Evolutionary conservation across 2,888 invertebrate species (phyloP), one percentile per base, ranked within the genome.

Genomic region (Drosophila prostipennis): DNA sequence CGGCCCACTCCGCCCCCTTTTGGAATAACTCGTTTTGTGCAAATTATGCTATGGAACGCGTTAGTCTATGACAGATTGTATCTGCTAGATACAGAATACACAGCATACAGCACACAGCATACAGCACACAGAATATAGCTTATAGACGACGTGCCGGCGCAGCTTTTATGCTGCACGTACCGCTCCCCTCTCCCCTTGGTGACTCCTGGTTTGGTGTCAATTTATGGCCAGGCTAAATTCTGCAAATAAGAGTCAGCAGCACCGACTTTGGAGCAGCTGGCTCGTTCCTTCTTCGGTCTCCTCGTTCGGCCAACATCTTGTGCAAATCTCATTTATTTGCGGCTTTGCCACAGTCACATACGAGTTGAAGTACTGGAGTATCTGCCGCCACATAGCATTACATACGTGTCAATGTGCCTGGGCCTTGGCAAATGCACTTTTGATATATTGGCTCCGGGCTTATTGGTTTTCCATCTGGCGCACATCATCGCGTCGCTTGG

Each of bases 341-440:
- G 79, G 84, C 74, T 81, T 73, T 61, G 45, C 32, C 49, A 49
- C 34, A 48, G 16, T 48, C 46, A 32, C 46, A 46, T 14, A 32
- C 51, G 58, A 23, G 40, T 54, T 19, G 40, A 3, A 39, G 16
- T 32, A 40, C 45, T 49, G 45, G 42, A 51, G 43, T 65, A 34
- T 36, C 36, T 34, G 51, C 19, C 46, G 46, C 53, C 67, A 54
- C 67, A 55, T 37, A 67, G 54, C 68, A 46, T 40, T 11, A 14
- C 58, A 39, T 37, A 60, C 72, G 69, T 76, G 86, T 73, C 82
- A 73, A 71, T 74, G 68, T 79, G 88, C 67, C 69, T 42, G 52
- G 72, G 59, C 69, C 73, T 43, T 52, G 74, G 59, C 76, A 80
- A 83, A 84, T 87, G 89, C 87, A 89, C 73, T 88, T 86, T 83